Conservation (phyloP, 2,797 vertebrate species). For the Numenius phaeopus region DNA sequence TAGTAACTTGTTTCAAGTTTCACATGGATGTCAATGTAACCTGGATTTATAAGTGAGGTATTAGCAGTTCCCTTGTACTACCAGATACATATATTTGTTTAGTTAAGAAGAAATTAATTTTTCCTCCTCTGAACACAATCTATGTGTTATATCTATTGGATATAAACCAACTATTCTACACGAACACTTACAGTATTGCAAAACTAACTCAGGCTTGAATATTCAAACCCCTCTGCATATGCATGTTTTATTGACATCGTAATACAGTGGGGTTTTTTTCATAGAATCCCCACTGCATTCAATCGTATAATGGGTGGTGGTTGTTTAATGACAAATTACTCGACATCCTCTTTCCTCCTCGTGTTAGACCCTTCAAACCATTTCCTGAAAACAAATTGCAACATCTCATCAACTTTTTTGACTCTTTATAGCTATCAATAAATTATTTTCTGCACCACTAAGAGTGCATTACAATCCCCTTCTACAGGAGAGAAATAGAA, state of each 20-base stretch:
- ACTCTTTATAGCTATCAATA: not conserved
- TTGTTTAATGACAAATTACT: not conserved
- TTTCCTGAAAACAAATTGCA: not conserved
- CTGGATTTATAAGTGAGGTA: not conserved
- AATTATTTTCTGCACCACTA: not conserved
- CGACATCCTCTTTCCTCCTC: not conserved
- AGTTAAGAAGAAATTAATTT: not conserved
- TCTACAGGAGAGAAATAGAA: not conserved
- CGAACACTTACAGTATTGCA: not conserved
- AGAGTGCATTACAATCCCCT: not conserved
- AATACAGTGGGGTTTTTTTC: not conserved
- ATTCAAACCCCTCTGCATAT: not conserved
- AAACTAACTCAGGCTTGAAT: not conserved
- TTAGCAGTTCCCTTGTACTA: not conserved
- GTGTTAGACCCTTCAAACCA: not conserved
- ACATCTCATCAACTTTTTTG: not conserved
- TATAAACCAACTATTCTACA: not conserved
- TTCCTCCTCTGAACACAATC: not conserved
- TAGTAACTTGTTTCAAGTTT: not conserved
- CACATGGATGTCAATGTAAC: not conserved
- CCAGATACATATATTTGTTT: not conserved
- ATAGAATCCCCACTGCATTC: not conserved
- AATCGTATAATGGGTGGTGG: not conserved
- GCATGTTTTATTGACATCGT: not conserved
- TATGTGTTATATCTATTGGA: not conserved